These are phyloP conservation scores for Dynastes grantii DNA, from an alignment of 2,888 invertebrate genomes.

Conservation along the genomic window DNA sequence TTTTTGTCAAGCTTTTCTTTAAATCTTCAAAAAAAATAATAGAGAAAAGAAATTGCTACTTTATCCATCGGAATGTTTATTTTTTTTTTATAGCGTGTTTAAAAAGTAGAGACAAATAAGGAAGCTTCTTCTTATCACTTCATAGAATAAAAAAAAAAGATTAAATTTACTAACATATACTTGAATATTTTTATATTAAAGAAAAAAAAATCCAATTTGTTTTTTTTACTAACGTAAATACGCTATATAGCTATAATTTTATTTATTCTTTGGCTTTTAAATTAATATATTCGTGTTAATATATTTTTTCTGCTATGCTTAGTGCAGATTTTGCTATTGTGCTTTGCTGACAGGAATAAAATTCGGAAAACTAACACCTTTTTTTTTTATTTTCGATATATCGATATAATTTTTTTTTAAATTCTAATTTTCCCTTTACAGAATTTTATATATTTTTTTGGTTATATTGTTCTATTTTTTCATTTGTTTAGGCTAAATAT, in stretches of 20 bases:
- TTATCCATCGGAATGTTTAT: conserved; percentile 4
- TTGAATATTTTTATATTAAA: too few relatives aligned
- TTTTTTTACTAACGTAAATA: conserved; percentile 10
- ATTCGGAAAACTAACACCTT: conserved; percentile 62
- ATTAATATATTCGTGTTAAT: conserved; percentile 48
- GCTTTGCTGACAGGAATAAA: conserved; percentile 66
- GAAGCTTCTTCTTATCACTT: too few relatives aligned
- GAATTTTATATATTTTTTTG: conserved; percentile 61
- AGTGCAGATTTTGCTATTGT: conserved; percentile 64
- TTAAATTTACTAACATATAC: too few relatives aligned
- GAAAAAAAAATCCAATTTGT: too few relatives aligned
- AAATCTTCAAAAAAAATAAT: too few relatives aligned
- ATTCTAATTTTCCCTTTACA: too few relatives aligned
- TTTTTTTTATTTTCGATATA: conserved; percentile 56
- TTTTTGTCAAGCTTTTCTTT: conserved; percentile 1
- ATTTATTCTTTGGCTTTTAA: conserved; percentile 45
- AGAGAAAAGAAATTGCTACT: too few relatives aligned
- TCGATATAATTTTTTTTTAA: too few relatives aligned
- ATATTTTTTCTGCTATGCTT: conserved; percentile 55
- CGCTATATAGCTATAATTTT: background rate
- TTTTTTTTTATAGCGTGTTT: background rate
- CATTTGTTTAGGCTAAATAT: conserved; percentile 10
- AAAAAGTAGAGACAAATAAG: background rate
- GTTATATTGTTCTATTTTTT: conserved; percentile 57
- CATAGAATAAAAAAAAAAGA: too few relatives aligned